Evolutionary conservation across 1,140 invertebrate species (phyloP).

Genomic region (Papilio machaon): DNA sequence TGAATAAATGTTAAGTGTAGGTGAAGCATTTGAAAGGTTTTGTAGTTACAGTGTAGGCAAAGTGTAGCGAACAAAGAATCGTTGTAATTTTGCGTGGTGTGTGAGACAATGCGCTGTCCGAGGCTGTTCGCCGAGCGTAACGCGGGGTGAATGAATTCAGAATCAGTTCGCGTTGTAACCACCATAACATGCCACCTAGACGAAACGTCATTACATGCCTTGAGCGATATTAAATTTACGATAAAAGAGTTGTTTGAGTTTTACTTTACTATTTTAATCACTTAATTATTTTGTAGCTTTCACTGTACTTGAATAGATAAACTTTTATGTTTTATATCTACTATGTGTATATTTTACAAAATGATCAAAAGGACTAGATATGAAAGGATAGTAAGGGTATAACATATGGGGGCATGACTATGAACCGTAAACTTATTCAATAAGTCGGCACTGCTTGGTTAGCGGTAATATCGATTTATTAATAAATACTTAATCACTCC

Average conservation of each 20-base stretch:
- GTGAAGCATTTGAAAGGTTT: slow-evolving; percentile 64
- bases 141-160: slow-evolving; percentile 71
- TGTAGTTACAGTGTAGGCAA: slow-evolving; percentile 65
- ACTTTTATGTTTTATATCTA: neutral
- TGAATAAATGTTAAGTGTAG: slow-evolving; percentile 59
- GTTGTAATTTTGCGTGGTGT: slow-evolving; percentile 60
- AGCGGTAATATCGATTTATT: neutral
- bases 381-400: neutral
- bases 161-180: slow-evolving; percentile 55
- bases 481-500: neutral
- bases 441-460: neutral
- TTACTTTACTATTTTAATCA: neutral
- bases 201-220: neutral
- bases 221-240: neutral
- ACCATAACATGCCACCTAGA: slow-evolving; percentile 41
- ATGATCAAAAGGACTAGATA: neutral
- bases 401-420: neutral
- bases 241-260: neutral
- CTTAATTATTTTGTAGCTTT: neutral
- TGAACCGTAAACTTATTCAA: neutral
- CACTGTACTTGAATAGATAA: neutral
- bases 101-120: slow-evolving; percentile 68
- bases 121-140: slow-evolving; percentile 57
- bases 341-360: neutral
- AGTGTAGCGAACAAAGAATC: slow-evolving; percentile 75